These are phyloP conservation scores for Nothocercus nigrocapillus DNA, from an alignment of 2,113 vertebrate species.

Conservation along the genomic window DNA sequence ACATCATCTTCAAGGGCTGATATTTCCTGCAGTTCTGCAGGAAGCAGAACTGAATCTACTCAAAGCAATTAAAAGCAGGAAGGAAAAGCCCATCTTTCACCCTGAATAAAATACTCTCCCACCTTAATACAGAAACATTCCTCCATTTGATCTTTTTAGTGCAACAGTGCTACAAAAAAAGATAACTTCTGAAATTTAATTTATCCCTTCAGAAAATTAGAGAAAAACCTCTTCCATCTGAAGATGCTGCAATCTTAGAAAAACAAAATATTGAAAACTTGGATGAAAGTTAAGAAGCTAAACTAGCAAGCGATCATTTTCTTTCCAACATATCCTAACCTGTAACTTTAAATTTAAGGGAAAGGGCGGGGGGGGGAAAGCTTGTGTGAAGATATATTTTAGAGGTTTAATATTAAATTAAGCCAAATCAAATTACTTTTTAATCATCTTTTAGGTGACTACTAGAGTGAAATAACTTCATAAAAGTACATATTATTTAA, in stretches of 20 bases:
- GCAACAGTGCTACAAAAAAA: background rate
- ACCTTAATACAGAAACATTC: background rate
- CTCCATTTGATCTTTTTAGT: background rate
- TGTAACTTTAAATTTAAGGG: background rate
- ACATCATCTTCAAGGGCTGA: background rate
- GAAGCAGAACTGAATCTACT: background rate
- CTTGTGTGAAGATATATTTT: background rate
- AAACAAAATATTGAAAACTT: fast-evolving
- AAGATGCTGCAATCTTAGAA: background rate
- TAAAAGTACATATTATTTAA: background rate
- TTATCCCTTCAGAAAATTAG: background rate
- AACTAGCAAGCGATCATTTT: background rate
- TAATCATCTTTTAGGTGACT: background rate
- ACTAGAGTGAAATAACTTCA: background rate
- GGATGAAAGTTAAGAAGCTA: background rate
- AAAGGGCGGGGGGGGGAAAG: too few relatives aligned
- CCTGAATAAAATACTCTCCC: background rate
- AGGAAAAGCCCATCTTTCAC: background rate
- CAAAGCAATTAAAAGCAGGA: background rate
- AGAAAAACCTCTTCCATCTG: background rate
- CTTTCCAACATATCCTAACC: background rate
- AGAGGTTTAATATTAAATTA: background rate
- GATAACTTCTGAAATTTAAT: background rate
- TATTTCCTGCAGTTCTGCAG: background rate
- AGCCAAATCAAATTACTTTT: background rate